A percentile compares a stretch with the other conserved stretches of the same genome.
Evolutionary conservation across 2,888 invertebrate genomes (phyloP).

Genomic region (Platypus cylindrus): DNA sequence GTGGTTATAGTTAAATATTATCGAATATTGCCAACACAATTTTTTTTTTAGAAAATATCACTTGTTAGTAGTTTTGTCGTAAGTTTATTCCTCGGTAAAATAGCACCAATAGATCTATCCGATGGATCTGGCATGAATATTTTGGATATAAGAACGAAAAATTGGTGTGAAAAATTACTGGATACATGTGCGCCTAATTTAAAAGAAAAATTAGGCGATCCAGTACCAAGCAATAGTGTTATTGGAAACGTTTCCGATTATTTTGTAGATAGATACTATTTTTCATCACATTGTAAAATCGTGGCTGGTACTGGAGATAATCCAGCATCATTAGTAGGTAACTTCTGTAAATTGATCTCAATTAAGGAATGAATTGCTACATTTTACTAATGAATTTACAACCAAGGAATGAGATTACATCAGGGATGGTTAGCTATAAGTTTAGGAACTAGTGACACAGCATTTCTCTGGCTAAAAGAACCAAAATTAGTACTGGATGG

Average conservation of each 20-base stretch:
- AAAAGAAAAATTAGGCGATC: constrained; percentile 56
- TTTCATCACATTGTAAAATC: constrained; percentile 65
- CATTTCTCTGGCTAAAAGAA: constrained; percentile 63
- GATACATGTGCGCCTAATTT: constrained; percentile 68
- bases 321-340: constrained; percentile 72
- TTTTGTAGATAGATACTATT: constrained; percentile 77
- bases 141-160: constrained; percentile 63
- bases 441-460: constrained; percentile 87
- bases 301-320: constrained; percentile 93
- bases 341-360: constrained; percentile 13
- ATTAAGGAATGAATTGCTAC: constrained; percentile 1
- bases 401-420: constrained; percentile 66
- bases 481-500: constrained; percentile 62
- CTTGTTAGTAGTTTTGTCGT: constrained; percentile 87
- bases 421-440: constrained; percentile 78
- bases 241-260: constrained; percentile 67
- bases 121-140: constrained; percentile 97
- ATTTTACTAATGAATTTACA: no score
- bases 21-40: no score
- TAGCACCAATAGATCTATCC: constrained; percentile 81
- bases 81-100: constrained; percentile 72
- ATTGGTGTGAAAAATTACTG: constrained; percentile 65
- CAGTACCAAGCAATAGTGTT: constrained; percentile 56
- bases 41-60: constrained; percentile 61
- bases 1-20: not conserved